These are phyloP conservation scores for Trogon melanurus DNA, from an alignment of 2,113 vertebrate species.

Conservation along the genomic window DNA sequence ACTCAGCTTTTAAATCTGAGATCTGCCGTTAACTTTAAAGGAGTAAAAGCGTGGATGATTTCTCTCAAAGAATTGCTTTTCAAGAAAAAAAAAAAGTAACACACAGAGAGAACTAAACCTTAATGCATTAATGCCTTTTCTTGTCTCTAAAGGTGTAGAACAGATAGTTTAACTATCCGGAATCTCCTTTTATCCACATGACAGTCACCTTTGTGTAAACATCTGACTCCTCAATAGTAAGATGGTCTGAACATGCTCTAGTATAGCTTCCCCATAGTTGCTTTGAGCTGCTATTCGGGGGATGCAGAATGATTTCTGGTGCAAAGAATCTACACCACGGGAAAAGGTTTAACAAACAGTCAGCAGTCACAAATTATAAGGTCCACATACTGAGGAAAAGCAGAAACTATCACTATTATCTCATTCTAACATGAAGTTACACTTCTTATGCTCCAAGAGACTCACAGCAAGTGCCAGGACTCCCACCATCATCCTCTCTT, in stretches of 20 bases:
- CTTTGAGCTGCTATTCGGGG: neutral
- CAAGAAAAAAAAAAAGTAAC: neutral
- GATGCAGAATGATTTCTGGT: neutral
- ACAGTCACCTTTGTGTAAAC: neutral
- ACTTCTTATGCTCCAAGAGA: neutral
- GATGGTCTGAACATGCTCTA: neutral
- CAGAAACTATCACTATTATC: neutral
- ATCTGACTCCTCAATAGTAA: neutral
- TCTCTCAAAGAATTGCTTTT: neutral
- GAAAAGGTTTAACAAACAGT: neutral
- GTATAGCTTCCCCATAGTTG: neutral
- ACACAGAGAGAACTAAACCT: neutral
- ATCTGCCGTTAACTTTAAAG: constrained; percentile 31
- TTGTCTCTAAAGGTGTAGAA: neutral
- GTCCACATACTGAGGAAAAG: neutral
- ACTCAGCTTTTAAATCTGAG: constrained; percentile 33
- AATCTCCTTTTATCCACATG: neutral
- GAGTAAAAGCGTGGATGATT: neutral
- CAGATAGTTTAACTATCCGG: neutral
- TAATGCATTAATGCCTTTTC: neutral
- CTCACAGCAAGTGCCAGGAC: neutral
- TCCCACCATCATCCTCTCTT: neutral
- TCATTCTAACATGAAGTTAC: neutral
- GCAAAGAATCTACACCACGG: neutral
- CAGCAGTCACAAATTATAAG: neutral